Evolutionary conservation across 2,113 vertebrate genomes (phyloP), one percentile per base, ranked within the genome.

Genomic region (Rafetus swinhoei): DNA sequence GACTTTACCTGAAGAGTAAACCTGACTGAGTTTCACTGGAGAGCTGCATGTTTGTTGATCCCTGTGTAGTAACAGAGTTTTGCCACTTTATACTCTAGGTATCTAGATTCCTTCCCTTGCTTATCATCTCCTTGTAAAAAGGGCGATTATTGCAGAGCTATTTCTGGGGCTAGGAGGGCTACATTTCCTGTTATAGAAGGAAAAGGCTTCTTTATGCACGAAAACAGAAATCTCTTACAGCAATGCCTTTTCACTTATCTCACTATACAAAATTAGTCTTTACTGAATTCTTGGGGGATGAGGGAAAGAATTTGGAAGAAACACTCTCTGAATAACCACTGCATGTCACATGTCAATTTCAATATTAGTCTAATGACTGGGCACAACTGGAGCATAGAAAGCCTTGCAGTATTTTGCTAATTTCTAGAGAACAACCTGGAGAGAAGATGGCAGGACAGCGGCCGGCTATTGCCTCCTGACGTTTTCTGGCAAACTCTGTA

Each of bases 401-500:
- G 32, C 7, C 45, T 86, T 35, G 12, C 29, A 60, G 19, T 35
- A 6, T 45, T 62, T 82, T 82, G 53, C 24, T 45, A 9, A 4
- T 83, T 7, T 29, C 69, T 11, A 7, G 54, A 24, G 13, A 19
- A 16, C 79, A 81, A 99, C 99, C 99, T 98, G 99, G 99, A 55
- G 99, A 99, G 97, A 99, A 99, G 98, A 99, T 99, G 2, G 99
- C 99, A 0, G 99, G 99, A 0, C 98, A 97, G 65, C 98, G 98
- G 21, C 99, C 98, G 0, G 97, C 97, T 39, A 99, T 97, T 0
- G 99, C 99, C 0, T 99, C 99, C 96, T 99, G 99, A 11, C 99
- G 98, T 86, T 99, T 99, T 32, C 98, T 96, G 22, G 98, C 96
- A 55, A 99, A 99, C 25, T 99, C 99, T 0, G 98, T 96, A 84